Percentiles rank a stretch among this genome's conserved stretches.
phyloP scores from a whole-genome alignment of 2,797 vertebrate genomes.

The Lophotriccus pileatus region DNA sequence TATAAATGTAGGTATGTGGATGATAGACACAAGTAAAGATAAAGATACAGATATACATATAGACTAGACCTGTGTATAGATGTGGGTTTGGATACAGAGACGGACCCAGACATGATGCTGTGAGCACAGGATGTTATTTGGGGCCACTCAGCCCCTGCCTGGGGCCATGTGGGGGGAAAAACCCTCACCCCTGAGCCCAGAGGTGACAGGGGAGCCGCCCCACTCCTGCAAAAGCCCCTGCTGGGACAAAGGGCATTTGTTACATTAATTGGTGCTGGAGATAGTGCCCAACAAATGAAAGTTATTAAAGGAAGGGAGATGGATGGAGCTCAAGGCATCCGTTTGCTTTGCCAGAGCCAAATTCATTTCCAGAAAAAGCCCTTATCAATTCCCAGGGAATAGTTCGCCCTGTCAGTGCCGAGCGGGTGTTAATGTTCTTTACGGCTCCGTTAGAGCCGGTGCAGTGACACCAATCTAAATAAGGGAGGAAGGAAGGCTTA shows the following conservation, averaged over 20 bases:
- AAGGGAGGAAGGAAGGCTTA: conserved; percentile 68
- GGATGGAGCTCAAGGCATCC: conserved; percentile 33
- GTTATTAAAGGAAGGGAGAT: conserved; percentile 71
- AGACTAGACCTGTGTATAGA: too few relatives aligned
- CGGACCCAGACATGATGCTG: background rate
- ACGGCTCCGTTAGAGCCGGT: conserved; percentile 42
- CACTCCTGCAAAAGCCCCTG: background rate
- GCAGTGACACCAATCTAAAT: conserved; percentile 70
- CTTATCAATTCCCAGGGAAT: conserved; percentile 72
- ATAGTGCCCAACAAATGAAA: conserved; percentile 63
- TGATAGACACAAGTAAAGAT: background rate
- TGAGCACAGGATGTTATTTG: background rate
- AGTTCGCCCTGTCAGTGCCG: conserved; percentile 46
- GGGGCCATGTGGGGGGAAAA: background rate
- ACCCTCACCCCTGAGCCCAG: fast-evolving
- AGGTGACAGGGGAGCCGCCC: background rate
- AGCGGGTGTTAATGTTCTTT: conserved; percentile 67
- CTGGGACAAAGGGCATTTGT: conserved; percentile 52
- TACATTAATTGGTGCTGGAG: conserved; percentile 51
- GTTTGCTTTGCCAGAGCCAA: conserved; percentile 68
- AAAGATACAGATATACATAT: background rate
- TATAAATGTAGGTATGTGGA: background rate
- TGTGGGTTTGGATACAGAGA: background rate
- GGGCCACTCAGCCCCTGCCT: background rate
- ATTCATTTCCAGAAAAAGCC: conserved; percentile 68